Evolutionary conservation across 1,140 invertebrate genomes (phyloP).

Genomic region (Diorhabda carinulata): DNA sequence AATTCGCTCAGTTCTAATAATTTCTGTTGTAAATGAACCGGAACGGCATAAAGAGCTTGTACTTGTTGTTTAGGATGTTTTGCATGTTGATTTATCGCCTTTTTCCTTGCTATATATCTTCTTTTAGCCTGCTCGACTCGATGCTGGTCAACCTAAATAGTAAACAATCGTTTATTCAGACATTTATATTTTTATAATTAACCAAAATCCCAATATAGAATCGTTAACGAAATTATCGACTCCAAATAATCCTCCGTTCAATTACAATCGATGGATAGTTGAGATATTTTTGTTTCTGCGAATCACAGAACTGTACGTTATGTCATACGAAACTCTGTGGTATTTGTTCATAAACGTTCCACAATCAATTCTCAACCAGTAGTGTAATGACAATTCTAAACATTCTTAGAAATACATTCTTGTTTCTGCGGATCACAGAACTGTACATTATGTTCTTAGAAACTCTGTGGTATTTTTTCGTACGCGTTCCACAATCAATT

Average conservation of each 20-base stretch:
- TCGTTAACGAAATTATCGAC: neutral
- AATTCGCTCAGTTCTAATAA: slow-evolving; percentile 65
- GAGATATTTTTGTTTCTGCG: neutral
- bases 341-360: no score
- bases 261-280: neutral
- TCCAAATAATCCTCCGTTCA: neutral
- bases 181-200: neutral
- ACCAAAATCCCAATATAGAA: neutral
- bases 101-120: slow-evolving; percentile 57
- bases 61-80: slow-evolving; percentile 29
- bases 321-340: no score
- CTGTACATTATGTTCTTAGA: no score
- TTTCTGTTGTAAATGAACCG: slow-evolving; percentile 65
- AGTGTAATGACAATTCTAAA: no score
- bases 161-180: neutral
- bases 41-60: slow-evolving; percentile 31
- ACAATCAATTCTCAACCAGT: no score
- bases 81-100: slow-evolving; percentile 50
- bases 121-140: slow-evolving; percentile 58
- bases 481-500: no score
- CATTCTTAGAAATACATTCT: no score
- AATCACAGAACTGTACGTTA: no score
- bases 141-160: slow-evolving; percentile 49
- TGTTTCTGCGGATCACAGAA: no score
- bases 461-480: no score